phyloP scores from a whole-genome alignment of 2,797 vertebrate genomes.

The Rachycentron canadum region DNA sequence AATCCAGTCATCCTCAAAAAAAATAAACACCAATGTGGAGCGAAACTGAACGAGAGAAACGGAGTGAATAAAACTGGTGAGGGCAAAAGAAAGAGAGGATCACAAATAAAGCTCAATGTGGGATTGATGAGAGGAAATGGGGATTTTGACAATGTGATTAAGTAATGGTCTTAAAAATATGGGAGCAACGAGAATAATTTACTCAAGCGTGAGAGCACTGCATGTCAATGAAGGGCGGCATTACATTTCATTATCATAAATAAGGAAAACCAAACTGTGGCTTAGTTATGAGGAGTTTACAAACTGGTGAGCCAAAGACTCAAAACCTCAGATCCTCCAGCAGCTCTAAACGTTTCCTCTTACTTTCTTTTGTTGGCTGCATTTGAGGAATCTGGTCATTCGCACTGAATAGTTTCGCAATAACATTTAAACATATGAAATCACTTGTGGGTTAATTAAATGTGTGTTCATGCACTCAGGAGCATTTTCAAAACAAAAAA shows the following conservation, averaged over 20 bases:
- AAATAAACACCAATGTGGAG: slow-evolving; percentile 78
- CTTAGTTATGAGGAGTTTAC: slow-evolving; percentile 63
- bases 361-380: slow-evolving; percentile 23
- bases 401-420: slow-evolving; percentile 31
- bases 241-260: slow-evolving; percentile 81
- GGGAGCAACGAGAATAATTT: slow-evolving; percentile 74
- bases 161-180: slow-evolving; percentile 83
- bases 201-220: slow-evolving; percentile 61
- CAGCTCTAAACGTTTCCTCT: slow-evolving; percentile 13
- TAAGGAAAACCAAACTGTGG: slow-evolving; percentile 64
- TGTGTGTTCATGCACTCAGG: not conserved
- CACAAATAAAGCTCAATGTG: slow-evolving; percentile 79
- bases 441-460: slow-evolving; percentile 2
- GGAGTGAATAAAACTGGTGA: slow-evolving; percentile 68
- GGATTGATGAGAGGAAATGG: slow-evolving; percentile 83
- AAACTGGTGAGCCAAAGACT: slow-evolving; percentile 50
- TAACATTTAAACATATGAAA: slow-evolving; percentile 8
- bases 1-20: slow-evolving; percentile 84
- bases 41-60: slow-evolving; percentile 69
- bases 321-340: slow-evolving; percentile 34
- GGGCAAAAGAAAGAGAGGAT: slow-evolving; percentile 76
- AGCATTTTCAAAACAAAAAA: slow-evolving; percentile 37
- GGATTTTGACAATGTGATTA: slow-evolving; percentile 87
- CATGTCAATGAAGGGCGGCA: slow-evolving; percentile 77
- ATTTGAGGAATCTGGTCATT: slow-evolving; percentile 30